Evolutionary conservation across 2,888 invertebrate species (phyloP), one percentile per base, ranked within the genome.

Genomic region (Autographa pulchrina): DNA sequence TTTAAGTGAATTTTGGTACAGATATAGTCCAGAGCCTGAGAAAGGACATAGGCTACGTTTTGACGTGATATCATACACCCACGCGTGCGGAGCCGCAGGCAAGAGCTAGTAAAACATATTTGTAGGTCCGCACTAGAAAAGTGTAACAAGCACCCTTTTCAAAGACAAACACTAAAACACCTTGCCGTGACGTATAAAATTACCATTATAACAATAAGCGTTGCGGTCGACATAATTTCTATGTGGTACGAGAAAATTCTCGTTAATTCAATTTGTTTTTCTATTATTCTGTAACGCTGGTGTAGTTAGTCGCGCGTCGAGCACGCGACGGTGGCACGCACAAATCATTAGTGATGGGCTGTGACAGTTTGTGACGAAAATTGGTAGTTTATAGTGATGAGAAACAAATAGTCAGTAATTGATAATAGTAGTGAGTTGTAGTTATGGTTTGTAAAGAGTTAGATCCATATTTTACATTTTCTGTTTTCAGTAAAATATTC

Each of bases 181-280:
- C 18, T 63, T 77, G 43, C 61, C 67, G 81, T 84, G 75, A 80
- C 68, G 66, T 75, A 18, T 65, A 68, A 65, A 73, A 78, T 85
- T 80, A 80, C 60, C 71, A 81, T 83, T 79, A 84, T 83, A 79
- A 81, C 77, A 83, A 66, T 71, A 70, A 64, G 3, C 54, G 65
- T 60, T 68, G 77, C 54, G 77, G 77, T 67, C 75, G 72, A 80
- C 80, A 77, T 84, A 73, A 85, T 86, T 85, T 80, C 76, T 78
- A 81, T 81, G 86, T 77, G 80, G 77, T 85, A 76, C 78, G 83
- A 82, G 85, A 84, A 86, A 88, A 87, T 80, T 31, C 85, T 85
- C 78, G 84, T 86, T 88, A 87, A 87, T 86, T 87, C 88, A 85
- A 88, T 88, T 85, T 85, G 85, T 86, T 86, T 86, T 84, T 85